Conservation (phyloP, 2,888 invertebrate genomes). For the Dryobotodes eremita region DNA sequence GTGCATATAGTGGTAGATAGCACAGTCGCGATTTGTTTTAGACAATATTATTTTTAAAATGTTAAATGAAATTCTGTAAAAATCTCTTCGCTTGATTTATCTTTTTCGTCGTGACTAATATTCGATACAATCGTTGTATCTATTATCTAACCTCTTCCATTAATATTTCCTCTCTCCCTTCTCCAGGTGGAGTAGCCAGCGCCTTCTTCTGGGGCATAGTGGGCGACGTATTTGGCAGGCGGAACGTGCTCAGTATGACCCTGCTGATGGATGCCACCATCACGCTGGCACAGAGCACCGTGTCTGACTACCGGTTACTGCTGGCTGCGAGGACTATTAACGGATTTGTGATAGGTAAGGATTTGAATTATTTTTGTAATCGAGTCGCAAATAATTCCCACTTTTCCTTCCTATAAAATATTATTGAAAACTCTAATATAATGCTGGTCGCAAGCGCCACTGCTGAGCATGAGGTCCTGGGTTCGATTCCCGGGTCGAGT, state of each 20-base stretch:
- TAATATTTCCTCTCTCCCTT: not conserved
- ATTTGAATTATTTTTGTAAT: not conserved
- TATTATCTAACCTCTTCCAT: not conserved
- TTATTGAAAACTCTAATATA: not conserved
- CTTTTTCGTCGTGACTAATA: not conserved
- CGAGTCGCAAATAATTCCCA: not conserved
- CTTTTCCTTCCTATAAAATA: not conserved
- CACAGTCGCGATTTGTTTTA: not conserved
- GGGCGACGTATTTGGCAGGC: conserved; percentile 93
- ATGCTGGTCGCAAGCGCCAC: too few relatives aligned
- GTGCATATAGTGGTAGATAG: not conserved
- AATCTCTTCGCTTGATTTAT: not conserved
- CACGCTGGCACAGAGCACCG: conserved; percentile 88
- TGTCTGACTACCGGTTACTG: conserved; percentile 82
- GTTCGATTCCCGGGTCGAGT: too few relatives aligned
- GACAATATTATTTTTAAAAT: not conserved
- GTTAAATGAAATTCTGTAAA: not conserved
- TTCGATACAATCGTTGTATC: not conserved
- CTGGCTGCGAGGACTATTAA: conserved; percentile 91
- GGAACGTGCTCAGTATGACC: conserved; percentile 90
- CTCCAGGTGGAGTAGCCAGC: conserved; percentile 92
- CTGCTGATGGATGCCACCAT: conserved; percentile 88
- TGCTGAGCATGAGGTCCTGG: too few relatives aligned
- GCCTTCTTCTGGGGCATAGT: conserved; percentile 94
- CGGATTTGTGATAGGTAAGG: conserved; percentile 90